A percentile compares a stretch with the other conserved stretches of the same genome.
Evolutionary conservation across 2,797 vertebrate species (phyloP).

Genomic region (Smutsia temminckii): DNA sequence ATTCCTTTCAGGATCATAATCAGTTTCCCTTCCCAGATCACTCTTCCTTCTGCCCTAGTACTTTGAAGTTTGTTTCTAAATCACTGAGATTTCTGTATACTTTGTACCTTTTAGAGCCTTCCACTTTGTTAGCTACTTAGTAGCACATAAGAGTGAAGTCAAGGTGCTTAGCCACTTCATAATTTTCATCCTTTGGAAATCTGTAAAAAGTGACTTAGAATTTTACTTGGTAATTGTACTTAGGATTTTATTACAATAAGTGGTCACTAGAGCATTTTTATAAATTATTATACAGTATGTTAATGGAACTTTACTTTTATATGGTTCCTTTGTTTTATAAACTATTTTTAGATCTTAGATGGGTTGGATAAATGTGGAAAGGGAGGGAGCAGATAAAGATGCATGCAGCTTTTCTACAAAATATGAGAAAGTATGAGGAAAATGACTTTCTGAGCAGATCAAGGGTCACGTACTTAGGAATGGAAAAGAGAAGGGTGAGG

Average conservation of each 20-base stretch:
- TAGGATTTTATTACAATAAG: constrained; percentile 54
- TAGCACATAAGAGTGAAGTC: not conserved
- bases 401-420: not conserved
- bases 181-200: constrained; percentile 50
- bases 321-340: constrained; percentile 14
- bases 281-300: not conserved
- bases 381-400: not conserved
- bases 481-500: not conserved
- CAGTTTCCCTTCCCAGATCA: not conserved
- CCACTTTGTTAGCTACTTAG: constrained; percentile 17
- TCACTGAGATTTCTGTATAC: not conserved
- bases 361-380: not conserved
- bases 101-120: constrained; percentile 16
- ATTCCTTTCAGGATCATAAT: not conserved
- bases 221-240: constrained; percentile 46
- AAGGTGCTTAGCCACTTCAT: not conserved
- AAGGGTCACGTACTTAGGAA: not conserved
- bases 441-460: not conserved
- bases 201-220: constrained; percentile 40
- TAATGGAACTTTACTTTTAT: constrained; percentile 21
- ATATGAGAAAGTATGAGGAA: not conserved
- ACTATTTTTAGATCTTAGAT: constrained; percentile 28
- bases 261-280: not conserved
- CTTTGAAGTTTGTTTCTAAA: constrained; percentile 22
- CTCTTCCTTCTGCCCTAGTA: not conserved